Percentiles rank a stretch among this genome's conserved stretches.
Conservation (phyloP, 2,888 invertebrate species). For the Tipula unca region DNA sequence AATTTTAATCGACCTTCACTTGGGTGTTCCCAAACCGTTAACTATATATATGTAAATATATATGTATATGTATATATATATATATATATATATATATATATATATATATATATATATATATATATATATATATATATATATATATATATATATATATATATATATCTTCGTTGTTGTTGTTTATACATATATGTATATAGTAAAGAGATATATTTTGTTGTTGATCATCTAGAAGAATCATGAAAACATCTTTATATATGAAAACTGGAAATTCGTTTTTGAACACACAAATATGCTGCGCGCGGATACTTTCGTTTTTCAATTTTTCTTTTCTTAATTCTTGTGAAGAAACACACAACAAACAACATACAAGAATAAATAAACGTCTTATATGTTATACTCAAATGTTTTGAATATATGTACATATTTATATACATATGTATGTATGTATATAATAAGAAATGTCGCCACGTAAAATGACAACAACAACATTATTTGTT, state of each 20-base stretch:
- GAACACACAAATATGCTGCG: constrained; percentile 2
- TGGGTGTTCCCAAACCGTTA: constrained; percentile 8
- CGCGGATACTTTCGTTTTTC: constrained; percentile 8
- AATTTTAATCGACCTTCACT: constrained; percentile 8
- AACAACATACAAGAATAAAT: neutral
- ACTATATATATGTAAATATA: neutral
- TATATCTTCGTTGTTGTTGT: neutral
- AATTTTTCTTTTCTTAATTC: constrained; percentile 8
- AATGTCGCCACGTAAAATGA: constrained; percentile 14
- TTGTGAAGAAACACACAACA: neutral
- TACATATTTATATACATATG: neutral
- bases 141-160: neutral
- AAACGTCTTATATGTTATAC: neutral
- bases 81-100: neutral
- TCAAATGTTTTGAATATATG: neutral
- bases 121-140: neutral
- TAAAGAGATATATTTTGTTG: neutral
- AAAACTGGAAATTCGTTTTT: constrained; percentile 8
- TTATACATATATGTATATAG: neutral
- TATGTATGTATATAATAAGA: neutral
- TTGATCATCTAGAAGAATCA: neutral
- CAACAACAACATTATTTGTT: neutral
- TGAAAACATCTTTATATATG: neutral
- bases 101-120: neutral
- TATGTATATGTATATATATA: neutral